Evolutionary conservation across 2,888 invertebrate genomes (phyloP).

Genomic region (Agapostemon virescens): DNA sequence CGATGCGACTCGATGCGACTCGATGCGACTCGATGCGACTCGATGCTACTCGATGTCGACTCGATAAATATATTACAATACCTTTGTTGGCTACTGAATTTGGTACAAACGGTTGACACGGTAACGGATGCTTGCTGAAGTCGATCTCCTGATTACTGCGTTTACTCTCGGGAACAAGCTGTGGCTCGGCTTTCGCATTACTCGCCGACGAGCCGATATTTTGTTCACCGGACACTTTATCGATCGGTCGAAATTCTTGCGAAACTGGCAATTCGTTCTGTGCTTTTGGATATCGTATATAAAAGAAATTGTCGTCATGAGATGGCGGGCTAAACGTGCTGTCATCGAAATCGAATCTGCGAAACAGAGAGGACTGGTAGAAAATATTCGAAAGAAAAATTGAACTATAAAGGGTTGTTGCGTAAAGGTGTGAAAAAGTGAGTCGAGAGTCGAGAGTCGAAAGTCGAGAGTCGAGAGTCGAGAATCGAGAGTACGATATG

Average conservation of each 20-base stretch:
- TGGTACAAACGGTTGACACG: slow-evolving; percentile 82
- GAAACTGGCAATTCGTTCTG: slow-evolving; percentile 53
- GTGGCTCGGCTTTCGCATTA: slow-evolving; percentile 30
- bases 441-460: not conserved
- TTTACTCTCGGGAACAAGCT: slow-evolving; percentile 44
- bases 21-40: no score
- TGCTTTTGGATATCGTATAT: slow-evolving; percentile 83
- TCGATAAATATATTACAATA: slow-evolving; percentile 33
- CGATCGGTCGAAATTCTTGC: slow-evolving; percentile 72
- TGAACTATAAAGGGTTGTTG: not conserved
- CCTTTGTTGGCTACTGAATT: slow-evolving; percentile 65
- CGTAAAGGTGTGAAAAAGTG: not conserved
- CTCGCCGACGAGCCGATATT: slow-evolving; percentile 42
- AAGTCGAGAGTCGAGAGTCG: not conserved
- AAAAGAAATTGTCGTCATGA: slow-evolving; percentile 88
- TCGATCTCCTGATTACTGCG: slow-evolving; percentile 69
- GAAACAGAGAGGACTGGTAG: not conserved
- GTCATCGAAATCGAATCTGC: slow-evolving; percentile 83
- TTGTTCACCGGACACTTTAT: slow-evolving; percentile 69
- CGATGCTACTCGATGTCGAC: not conserved
- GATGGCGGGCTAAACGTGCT: slow-evolving; percentile 87
- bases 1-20: not conserved
- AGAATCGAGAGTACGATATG: not conserved
- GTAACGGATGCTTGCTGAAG: slow-evolving; percentile 86
- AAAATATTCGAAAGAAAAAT: not conserved